Conservation (phyloP, 2,888 invertebrate genomes). For the Caenorhabditis plicata region DNA sequence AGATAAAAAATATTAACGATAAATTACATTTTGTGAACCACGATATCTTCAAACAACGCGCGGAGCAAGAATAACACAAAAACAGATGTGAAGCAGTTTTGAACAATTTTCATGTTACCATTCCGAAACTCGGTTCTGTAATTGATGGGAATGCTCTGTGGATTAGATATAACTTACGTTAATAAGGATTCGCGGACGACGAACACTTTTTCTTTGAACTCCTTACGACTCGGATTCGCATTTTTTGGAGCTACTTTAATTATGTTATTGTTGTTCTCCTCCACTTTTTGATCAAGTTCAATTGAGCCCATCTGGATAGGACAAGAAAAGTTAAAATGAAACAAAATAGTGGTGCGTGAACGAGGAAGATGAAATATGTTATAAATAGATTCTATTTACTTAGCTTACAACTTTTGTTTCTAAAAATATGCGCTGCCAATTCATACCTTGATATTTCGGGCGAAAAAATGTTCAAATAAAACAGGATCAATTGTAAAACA, state of each 20-base stretch:
- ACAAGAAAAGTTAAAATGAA: not conserved
- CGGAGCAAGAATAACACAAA: conserved; percentile 54
- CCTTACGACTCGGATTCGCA: conserved; percentile 8
- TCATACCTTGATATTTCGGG: no score
- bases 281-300: conserved; percentile 10
- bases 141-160: conserved; percentile 3
- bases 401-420: no score
- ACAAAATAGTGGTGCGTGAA: no score
- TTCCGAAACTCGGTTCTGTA: conserved; percentile 37
- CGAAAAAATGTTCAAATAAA: no score
- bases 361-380: no score
- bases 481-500: no score
- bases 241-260: conserved; percentile 9
- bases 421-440: no score
- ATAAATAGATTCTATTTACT: no score
- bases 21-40: conserved; percentile 53
- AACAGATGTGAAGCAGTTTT: conserved; percentile 57
- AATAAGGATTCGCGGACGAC: conserved; percentile 45
- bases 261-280: conserved; percentile 31
- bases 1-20: not conserved
- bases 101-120: conserved; percentile 49
- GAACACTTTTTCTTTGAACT: conserved; percentile 53
- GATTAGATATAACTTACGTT: conserved; percentile 37
- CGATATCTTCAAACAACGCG: conserved; percentile 52
- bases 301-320: conserved; percentile 22